Conservation (phyloP, 2,113 vertebrate species). For the Vulpes vulpes region DNA sequence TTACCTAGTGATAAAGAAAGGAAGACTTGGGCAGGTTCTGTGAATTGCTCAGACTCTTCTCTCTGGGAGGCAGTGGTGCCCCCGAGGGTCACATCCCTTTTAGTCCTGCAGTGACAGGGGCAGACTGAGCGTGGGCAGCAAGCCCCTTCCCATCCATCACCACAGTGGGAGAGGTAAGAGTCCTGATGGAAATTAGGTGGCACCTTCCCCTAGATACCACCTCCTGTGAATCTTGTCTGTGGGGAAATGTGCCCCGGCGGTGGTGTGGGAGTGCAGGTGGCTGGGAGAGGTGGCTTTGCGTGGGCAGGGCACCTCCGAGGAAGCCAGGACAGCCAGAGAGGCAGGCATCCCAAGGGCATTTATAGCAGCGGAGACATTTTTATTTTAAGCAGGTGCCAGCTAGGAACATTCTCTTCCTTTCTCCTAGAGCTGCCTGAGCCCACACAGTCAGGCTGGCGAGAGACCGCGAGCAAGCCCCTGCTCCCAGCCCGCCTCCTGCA, state of each 20-base stretch:
- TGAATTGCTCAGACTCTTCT: neutral
- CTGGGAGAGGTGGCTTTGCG: neutral
- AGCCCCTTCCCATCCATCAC: neutral
- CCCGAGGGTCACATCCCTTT: neutral
- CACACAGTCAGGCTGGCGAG: neutral
- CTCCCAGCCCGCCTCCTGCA: neutral
- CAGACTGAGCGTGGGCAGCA: neutral
- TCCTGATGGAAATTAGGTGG: neutral
- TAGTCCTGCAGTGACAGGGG: neutral
- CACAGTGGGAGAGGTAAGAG: neutral
- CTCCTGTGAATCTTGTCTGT: neutral
- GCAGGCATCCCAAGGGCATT: neutral
- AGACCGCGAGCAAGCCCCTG: neutral
- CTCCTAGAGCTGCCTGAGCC: neutral
- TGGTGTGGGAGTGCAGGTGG: neutral
- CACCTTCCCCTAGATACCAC: neutral
- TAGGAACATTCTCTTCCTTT: slow-evolving; percentile 33
- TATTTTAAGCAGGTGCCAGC: slow-evolving; percentile 48
- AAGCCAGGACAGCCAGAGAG: neutral
- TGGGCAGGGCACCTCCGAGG: neutral
- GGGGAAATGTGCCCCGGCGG: neutral
- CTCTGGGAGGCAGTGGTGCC: neutral
- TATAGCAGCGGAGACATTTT: neutral
- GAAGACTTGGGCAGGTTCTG: neutral
- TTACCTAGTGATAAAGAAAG: neutral